Conservation (phyloP, 2,113 vertebrate species). For the Halcyon malimbica region DNA sequence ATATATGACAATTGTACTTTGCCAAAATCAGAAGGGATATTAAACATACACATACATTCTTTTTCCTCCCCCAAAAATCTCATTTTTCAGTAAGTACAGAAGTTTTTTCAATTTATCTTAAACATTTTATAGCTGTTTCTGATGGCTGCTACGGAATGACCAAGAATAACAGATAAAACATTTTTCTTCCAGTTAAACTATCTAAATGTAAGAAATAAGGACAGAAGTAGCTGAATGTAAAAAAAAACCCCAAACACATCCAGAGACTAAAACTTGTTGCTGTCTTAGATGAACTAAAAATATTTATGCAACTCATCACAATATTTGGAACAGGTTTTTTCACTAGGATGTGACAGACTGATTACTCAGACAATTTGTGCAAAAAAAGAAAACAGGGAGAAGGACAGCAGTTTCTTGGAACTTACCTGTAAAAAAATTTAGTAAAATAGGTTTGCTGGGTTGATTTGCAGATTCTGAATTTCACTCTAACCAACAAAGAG, state of each 20-base stretch:
- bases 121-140: background rate
- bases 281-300: background rate
- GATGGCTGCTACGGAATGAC: background rate
- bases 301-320: background rate
- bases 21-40: background rate
- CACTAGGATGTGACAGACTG: background rate
- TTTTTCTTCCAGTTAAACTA: background rate
- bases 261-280: background rate
- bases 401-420: background rate
- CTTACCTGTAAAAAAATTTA: background rate
- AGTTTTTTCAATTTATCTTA: background rate
- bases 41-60: background rate
- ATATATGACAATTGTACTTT: background rate
- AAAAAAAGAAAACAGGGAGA: background rate
- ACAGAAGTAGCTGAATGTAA: background rate
- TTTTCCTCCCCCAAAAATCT: background rate
- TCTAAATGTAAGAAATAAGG: background rate
- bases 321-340: background rate
- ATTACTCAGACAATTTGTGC: background rate
- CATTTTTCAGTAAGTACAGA: background rate
- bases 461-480: background rate
- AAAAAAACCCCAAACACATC: background rate
- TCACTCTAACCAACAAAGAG: background rate
- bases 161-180: background rate
- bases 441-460: background rate